Base-by-base conservation (phyloP, 2,888 invertebrate genomes). In the Meteorus cinctellus region DNA sequence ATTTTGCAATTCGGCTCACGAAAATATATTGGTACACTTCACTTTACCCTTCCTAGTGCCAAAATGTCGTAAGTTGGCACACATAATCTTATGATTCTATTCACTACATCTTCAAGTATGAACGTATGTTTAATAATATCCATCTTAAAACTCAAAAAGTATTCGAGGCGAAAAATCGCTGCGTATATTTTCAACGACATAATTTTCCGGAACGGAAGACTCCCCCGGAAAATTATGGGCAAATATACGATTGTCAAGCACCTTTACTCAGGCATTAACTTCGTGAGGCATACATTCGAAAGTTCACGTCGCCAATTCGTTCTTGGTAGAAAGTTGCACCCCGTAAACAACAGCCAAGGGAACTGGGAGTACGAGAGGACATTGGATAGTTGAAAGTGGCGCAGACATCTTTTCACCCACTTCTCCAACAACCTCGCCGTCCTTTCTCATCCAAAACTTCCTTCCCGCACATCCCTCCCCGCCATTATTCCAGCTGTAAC, bases 291-390 rank as follows among this genome's bases (percentile, higher is more conserved):
- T 85, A 83, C 84, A 83, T 86, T 83, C 82, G 81, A 82, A 84
- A 86, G 84, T 84, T 86, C 83, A 78, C 82, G 80, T 81, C 81
- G 82, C 82, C 84, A 82, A 85, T 86, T 86, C 85, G 85, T 85
- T 85, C 81, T 81, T 78, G 79, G 41, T 41, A 82, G 80, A 82
- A 86, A 86, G 83, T 86, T 87, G 81, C 83, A 83, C 82, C 79
- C 81, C 84, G 87, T 86, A 87, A 87, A 87, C 86, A 87, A 85
- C 85, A 83, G 83, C 27, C 69, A 48, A 62, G 63, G 16, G 63
- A 41, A 62, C 63, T n/a, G 62, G 29, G 24, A 72, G 59, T n/a
- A 31, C n/a, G 55, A 27, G 59, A 63, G 62, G 63, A 62, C 63
- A 63, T 72, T 36, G 59, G 69, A 69, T 29, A 69, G 60, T 71